Base-by-base conservation (phyloP, 2,797 vertebrate genomes). In the Sarcophilus harrisii region DNA sequence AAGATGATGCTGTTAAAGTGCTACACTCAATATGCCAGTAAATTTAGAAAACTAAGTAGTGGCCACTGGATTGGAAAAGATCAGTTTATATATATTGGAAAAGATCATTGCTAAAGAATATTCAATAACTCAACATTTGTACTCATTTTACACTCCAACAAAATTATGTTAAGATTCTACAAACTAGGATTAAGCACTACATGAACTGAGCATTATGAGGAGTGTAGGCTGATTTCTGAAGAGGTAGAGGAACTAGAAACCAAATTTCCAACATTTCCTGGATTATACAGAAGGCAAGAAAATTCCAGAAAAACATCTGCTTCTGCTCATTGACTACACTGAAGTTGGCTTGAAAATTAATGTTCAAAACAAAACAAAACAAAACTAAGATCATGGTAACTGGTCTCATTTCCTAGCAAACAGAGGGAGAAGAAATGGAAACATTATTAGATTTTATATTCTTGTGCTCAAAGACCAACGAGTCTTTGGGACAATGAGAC, bases 1-100 rank as follows among this genome's bases (percentile, higher is more conserved):
- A 38, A 38, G 66, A 38, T 81, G 16, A 45, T 24, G 6, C 66
- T 81, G 2, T 45, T 81, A 81, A 45, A 81, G 4, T 18, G 62
- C 16, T 73, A 38, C 32, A 21, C 60, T 32, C 30, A 66, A 32
- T 24, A 45, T 10, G 2, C 18, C 66, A 38, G n/a, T 66, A 45
- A 81, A 81, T 81, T 38, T 81, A n/a, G 21, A 81, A 81, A 81
- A 38, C n/a, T 81, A n/a, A 81, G n/a, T 21, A 24, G n/a, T 81
- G n/a, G n/a, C n/a, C 66, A 81, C 66, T 81, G 66, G 66, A 81
- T 81, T 81, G 66, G 66, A 81, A 81, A 81, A 81, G 66, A 45
- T 38, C 66, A 81, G n/a, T 81, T 81, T 81, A 81, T n/a, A 81
- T 38, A n/a, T n/a, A n/a, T n/a, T n/a, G n/a, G n/a, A n/a, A n/a